Base-by-base conservation (phyloP, 2,888 invertebrate species). In the Polylopha cassiicola region DNA sequence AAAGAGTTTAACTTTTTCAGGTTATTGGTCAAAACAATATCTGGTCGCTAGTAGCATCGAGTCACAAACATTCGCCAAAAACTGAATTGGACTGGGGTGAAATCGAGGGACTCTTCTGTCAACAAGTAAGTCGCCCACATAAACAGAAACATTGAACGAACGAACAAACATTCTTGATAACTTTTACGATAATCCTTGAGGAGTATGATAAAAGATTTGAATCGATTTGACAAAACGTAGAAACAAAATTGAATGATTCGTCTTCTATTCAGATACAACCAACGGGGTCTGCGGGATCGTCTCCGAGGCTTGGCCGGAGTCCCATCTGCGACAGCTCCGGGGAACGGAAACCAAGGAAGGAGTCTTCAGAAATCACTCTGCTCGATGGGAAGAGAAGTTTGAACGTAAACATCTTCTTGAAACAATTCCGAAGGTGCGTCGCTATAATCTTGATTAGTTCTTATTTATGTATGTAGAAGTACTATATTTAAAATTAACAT, bases 341-440 rank as follows among this genome's bases (percentile, higher is more conserved):
- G 1, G 88, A 90, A 41, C 75, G 91, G 49, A 89, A 90, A 57
- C 89, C 92, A 24, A 87, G 93, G 53, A 95, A 94, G 56, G 93
- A 95, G 57, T 91, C 90, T 26, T 90, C 93, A 0, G 95, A 95
- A 91, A 95, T 98, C 53, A 92, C 93, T 5, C 87, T 98, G 22
- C 81, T 99, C 44, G 98, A 98, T 65, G 95, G 95, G 28, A 98
- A 98, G 79, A 86, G 97, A 59, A 98, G 97, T 70, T 87, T 99
- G 47, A 98, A 98, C 65, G 95, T 98, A n/a, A 98, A 98, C 74
- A 98, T 99, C 60, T 99, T 98, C 78, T 88, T 99, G 50, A 97
- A 97, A 76, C 98, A 98, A 75, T 98, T 98, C 73, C 88, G 95
- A 81, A 94, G 93, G 92, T 95, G 84, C 71, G 53, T 27, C n/a